Base-by-base conservation (phyloP, 2,888 invertebrate species). In the Abscondita cerata region DNA sequence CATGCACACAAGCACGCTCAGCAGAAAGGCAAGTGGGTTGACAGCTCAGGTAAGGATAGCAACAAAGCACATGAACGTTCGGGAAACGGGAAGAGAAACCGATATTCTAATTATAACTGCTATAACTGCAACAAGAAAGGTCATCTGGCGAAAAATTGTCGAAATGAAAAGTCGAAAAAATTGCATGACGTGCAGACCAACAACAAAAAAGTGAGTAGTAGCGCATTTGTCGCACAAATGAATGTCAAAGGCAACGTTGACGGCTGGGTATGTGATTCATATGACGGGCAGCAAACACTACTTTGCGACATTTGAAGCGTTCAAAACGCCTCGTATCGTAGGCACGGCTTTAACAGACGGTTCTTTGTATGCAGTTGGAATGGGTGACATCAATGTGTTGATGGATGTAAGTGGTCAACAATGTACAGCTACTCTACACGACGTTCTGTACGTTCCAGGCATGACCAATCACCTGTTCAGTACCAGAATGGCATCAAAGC, bases 281-380 rank as follows among this genome's bases (percentile, higher is more conserved):
- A 41, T 9, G 11, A 13, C 41, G 9, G 41, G 41, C 41, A 41
- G 11, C 41, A 41, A 41, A 41, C 41, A 41, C 41, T 41, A 41
- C 41, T 41, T 41, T 41, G 41, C 41, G 9, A 16, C 41, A 18
- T 41, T 13, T 9, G 41, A 38, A 38, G 11, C 38, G 13, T 38
- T 38, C 13, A 8, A 38, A 12, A 6, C 38, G 13, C 38, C 38
- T 38, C 38, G 38, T n/a, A 38, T 38, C n/a, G 38, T 38, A n/a
- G 38, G 38, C 9, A 38, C 38, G 38, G 38, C 38, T n/a, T 8
- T 13, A 6, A n/a, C 38, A 11, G 38, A 38, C 11, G 13, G n/a
- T 38, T 38, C 13, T 9, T 38, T 38, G 41, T n/a, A n/a, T n/a
- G n/a, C n/a, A n/a, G n/a, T n/a, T n/a, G n/a, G n/a, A n/a, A n/a